Conservation (phyloP, 1,140 invertebrate genomes). For the Melipona quadrifasciata region DNA sequence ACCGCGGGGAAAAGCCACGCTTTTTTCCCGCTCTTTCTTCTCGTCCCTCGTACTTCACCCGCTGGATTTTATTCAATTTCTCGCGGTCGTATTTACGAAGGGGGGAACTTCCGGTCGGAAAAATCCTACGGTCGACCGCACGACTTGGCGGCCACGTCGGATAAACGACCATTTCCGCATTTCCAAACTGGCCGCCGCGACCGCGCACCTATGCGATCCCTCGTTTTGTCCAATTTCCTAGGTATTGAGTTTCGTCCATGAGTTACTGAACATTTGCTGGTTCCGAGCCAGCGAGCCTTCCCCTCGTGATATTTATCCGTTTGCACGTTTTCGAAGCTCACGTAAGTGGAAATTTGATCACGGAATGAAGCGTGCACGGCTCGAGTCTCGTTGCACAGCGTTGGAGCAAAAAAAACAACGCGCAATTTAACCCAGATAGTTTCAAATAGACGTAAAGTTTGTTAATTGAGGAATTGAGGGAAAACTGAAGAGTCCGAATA, state of each 20-base stretch:
- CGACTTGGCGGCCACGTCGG: background rate
- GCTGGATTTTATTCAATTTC: slow-evolving; percentile 22
- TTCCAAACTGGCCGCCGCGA: background rate
- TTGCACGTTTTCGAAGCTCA: no score
- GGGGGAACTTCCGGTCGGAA: background rate
- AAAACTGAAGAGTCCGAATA: no score
- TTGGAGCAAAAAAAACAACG: no score
- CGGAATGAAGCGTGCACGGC: no score
- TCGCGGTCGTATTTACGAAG: background rate
- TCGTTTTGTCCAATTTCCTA: background rate
- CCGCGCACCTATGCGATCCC: background rate
- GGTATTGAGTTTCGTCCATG: background rate
- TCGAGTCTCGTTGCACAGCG: no score
- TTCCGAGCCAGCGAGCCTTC: no score
- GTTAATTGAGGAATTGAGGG: no score
- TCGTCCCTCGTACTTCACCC: background rate
- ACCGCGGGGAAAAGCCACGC: background rate
- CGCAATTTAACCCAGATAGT: no score
- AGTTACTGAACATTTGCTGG: background rate
- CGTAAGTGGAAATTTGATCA: no score
- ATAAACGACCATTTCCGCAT: slow-evolving; percentile 9
- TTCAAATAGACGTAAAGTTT: no score
- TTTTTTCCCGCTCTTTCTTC: background rate
- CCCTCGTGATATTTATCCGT: no score
- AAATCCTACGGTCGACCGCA: slow-evolving; percentile 2